Conservation (phyloP, 2,113 vertebrate genomes). For the Cottus gobio region DNA sequence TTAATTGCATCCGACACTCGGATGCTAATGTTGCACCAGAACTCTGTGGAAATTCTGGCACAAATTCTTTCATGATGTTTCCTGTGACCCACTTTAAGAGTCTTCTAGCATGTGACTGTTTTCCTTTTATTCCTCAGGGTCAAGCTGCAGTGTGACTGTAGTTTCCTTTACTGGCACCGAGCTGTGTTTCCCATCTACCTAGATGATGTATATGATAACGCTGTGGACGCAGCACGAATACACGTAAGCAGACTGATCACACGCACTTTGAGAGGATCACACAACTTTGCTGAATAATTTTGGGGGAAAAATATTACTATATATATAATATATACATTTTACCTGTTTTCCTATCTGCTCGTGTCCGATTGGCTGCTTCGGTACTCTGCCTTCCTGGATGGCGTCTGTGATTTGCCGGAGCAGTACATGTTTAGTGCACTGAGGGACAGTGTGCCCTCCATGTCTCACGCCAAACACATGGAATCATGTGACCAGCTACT, state of each 20-base stretch:
- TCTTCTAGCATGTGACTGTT: background rate
- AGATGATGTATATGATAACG: constrained; percentile 96
- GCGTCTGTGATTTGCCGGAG: constrained; percentile 36
- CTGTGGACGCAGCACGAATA: constrained; percentile 93
- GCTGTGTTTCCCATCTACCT: constrained; percentile 98
- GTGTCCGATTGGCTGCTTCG: background rate
- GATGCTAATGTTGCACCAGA: background rate
- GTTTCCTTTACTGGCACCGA: constrained; percentile 98
- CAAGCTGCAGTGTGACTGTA: constrained; percentile 92
- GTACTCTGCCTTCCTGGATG: background rate
- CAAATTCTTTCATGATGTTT: background rate
- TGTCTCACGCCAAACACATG: constrained; percentile 93
- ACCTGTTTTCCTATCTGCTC: background rate
- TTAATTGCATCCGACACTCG: background rate
- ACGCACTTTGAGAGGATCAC: background rate
- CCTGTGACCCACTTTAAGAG: background rate
- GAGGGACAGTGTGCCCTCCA: constrained; percentile 92
- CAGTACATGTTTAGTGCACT: constrained; percentile 99
- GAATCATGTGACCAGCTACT: constrained; percentile 91
- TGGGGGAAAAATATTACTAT: too few relatives aligned
- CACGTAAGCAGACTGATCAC: constrained; percentile 85
- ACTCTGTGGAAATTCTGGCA: background rate
- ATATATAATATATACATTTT: too few relatives aligned
- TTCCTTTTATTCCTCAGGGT: constrained; percentile 84
- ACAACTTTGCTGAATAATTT: background rate